Conservation (phyloP, 1,140 invertebrate genomes). For the Pseudomyrmex sp. region DNA sequence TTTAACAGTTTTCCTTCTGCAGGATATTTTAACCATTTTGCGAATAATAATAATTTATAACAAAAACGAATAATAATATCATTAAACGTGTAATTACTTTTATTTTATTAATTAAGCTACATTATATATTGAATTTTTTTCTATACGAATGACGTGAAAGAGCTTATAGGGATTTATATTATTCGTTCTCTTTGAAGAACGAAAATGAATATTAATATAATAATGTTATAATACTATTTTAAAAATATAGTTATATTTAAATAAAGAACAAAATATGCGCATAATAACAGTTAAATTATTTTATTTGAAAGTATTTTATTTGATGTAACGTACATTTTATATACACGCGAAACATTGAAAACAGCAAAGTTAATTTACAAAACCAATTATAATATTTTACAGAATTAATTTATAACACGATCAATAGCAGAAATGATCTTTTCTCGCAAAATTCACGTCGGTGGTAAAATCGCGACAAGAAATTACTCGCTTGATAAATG, state of each 20-base stretch:
- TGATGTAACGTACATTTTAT: neutral
- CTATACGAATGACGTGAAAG: neutral
- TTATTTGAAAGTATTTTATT: neutral
- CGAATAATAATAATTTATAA: slow-evolving; percentile 26
- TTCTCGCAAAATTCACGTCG: slow-evolving; percentile 14
- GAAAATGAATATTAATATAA: too few relatives aligned
- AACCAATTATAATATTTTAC: neutral
- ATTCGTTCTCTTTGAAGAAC: too few relatives aligned
- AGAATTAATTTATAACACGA: slow-evolving; percentile 27
- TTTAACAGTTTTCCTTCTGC: slow-evolving; percentile 3
- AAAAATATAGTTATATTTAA: too few relatives aligned
- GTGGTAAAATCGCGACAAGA: slow-evolving; percentile 17
- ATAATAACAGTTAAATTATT: neutral
- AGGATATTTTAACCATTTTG: slow-evolving; percentile 45
- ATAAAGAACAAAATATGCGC: neutral
- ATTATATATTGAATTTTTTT: neutral
- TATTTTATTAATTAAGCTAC: too few relatives aligned
- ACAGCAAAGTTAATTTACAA: neutral
- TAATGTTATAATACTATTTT: too few relatives aligned
- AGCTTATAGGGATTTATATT: too few relatives aligned
- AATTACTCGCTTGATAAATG: slow-evolving; percentile 43
- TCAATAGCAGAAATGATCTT: neutral
- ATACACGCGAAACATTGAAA: neutral
- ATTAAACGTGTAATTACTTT: neutral
- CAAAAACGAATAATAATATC: neutral